Evolutionary conservation across 1,140 invertebrate species (phyloP), one percentile per base, ranked within the genome.

Genomic region (Drosophila kohkoa): DNA sequence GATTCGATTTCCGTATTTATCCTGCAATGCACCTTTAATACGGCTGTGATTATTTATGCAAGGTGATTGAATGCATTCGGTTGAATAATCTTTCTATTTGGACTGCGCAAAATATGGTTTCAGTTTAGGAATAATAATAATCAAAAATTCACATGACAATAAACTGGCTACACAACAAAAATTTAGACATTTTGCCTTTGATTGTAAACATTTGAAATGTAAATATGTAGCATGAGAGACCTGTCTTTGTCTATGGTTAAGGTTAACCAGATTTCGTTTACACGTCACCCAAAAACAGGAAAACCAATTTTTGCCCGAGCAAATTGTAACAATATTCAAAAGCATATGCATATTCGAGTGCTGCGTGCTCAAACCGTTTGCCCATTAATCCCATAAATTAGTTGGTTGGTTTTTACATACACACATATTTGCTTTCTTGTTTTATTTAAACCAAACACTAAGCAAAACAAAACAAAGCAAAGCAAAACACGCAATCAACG

Each of bases 321-420:
- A 89, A 89, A 83, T 63, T 88, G 85, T 88, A 88, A 88, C 81
- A 59, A 75, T 75, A 75, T 75, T 69, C 59, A 63, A 70, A 75
- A 13, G 13, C 49, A 67, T 66, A 51, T 69, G 55, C 48, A 74
- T 60, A 54, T 54, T 45, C 57, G 55, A 68, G 57, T 74, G 65
- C 59, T 32, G 7, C 35, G 8, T 38, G 35, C 35, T 38, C 35
- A 38, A 25, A 38, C 35, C 69, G 38, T 48, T 55, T 43, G 68
- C 45, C 52, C 52, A 72, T 65, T 72, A 75, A 69, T 70, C 57
- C 73, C 74, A 76, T 76, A 72, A 76, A 76, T 76, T 76, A 49
- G 38, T 66, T 70, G 11, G 32, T 28, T n/a, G 48, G 38, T 41
- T 32, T 66, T 65, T 54, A 49, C 45, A 15, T 25, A 25, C 20